These are phyloP conservation scores for Acrocephalus kingi DNA, from an alignment of 2,113 vertebrate species.

Conservation along the genomic window DNA sequence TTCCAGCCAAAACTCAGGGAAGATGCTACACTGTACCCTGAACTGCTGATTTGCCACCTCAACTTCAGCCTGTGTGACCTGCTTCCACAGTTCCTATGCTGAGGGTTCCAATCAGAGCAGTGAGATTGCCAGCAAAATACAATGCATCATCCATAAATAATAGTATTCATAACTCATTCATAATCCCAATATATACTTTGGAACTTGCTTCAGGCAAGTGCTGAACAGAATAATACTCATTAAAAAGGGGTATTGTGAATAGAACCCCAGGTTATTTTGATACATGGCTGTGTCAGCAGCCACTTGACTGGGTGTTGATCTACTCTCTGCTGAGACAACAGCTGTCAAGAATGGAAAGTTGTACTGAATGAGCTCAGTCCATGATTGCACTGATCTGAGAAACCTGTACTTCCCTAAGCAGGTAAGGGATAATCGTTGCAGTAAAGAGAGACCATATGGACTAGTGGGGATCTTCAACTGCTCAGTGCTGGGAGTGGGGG, in stretches of 20 bases:
- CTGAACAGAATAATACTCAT: neutral
- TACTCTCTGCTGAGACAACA: neutral
- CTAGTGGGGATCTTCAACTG: neutral
- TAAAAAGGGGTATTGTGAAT: neutral
- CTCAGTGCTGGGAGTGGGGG: neutral
- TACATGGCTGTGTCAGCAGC: neutral
- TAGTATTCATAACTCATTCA: neutral
- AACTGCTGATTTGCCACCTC: neutral
- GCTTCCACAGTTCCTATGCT: neutral
- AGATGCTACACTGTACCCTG: neutral
- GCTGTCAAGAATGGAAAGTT: neutral
- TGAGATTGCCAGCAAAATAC: neutral
- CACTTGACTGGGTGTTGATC: neutral
- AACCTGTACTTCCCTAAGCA: neutral
- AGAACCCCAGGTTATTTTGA: neutral
- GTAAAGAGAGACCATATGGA: neutral
- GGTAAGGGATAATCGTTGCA: accelerated
- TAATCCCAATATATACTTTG: neutral
- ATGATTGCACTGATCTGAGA: too few species aligned
- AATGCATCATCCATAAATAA: neutral
- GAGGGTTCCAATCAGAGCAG: neutral
- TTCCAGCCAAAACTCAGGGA: neutral
- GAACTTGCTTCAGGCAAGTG: neutral
- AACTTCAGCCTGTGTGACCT: neutral
- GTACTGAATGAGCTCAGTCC: neutral